Conservation (phyloP, 92 coral and sea anemone species). For the Phenganax stokvisi region DNA sequence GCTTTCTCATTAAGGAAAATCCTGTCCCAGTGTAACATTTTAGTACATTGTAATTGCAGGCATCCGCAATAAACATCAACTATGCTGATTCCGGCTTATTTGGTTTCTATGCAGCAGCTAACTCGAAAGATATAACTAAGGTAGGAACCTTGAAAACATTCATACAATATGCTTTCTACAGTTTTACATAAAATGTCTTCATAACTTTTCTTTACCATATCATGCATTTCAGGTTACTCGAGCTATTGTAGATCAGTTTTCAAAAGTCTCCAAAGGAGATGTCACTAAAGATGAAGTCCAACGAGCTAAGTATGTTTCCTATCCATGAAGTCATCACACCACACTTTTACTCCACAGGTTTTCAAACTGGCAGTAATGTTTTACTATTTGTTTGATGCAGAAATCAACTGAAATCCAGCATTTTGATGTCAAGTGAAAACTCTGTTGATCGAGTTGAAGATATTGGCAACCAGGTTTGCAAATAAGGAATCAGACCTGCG, state of each 20-base stretch:
- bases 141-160: slow-evolving; percentile 30
- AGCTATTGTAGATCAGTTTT: slow-evolving; percentile 70
- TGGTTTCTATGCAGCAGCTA: slow-evolving; percentile 81
- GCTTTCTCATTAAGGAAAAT: neutral
- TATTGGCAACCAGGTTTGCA: slow-evolving; percentile 84
- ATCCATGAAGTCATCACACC: neutral
- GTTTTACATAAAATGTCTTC: neutral
- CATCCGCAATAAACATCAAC: slow-evolving; percentile 73
- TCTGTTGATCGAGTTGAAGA: slow-evolving; percentile 70
- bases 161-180: neutral
- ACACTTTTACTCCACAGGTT: neutral
- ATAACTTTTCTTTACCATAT: neutral
- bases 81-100: slow-evolving; percentile 89
- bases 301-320: slow-evolving; percentile 84
- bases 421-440: slow-evolving; percentile 82
- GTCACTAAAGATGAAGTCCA: slow-evolving; percentile 72
- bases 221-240: slow-evolving; percentile 61
- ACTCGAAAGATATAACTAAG: slow-evolving; percentile 59
- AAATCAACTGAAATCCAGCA: slow-evolving; percentile 84
- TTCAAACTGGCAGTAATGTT: neutral
- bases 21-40: neutral
- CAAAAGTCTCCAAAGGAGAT: slow-evolving; percentile 77
- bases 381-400: slow-evolving; percentile 28
- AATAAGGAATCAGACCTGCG: neutral
- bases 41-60: slow-evolving; percentile 45